Percentiles rank a stretch among this genome's conserved stretches.
phyloP scores from a whole-genome alignment of 2,797 vertebrate species.

The Galagoides demidoff region DNA sequence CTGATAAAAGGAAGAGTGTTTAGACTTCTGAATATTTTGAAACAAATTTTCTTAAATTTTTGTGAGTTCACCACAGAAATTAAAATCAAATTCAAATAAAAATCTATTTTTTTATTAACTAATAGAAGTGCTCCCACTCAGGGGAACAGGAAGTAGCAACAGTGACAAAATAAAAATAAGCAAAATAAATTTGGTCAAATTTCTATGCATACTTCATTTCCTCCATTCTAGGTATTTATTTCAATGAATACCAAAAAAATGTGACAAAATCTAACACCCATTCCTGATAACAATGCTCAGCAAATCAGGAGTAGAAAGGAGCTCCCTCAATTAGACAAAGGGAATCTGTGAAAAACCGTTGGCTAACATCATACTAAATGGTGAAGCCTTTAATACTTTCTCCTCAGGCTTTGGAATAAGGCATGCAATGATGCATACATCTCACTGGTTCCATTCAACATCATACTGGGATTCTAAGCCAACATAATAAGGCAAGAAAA shows the following conservation, averaged over 20 bases:
- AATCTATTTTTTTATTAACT: conserved; percentile 25
- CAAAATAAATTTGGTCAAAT: conserved; percentile 31
- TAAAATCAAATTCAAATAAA: conserved; percentile 36
- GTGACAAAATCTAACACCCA: conserved; percentile 34
- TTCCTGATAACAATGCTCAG: conserved; percentile 54
- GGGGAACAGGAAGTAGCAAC: not conserved
- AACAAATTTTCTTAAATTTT: conserved; percentile 41
- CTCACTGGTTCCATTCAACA: not conserved
- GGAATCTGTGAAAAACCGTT: not conserved
- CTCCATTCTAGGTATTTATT: conserved; percentile 41
- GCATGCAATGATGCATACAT: not conserved
- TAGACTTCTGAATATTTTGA: conserved; percentile 23
- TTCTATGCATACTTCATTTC: not conserved
- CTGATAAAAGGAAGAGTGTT: not conserved
- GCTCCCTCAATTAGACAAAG: conserved; percentile 5
- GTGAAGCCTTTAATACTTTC: conserved; percentile 36
- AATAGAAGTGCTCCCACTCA: not conserved
- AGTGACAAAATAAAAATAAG: conserved; percentile 58
- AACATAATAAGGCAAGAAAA: conserved; percentile 26
- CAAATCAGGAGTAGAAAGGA: conserved; percentile 33
- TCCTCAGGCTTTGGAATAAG: conserved; percentile 5
- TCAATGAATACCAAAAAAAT: not conserved
- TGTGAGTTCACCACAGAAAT: not conserved
- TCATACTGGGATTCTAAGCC: not conserved
- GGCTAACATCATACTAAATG: not conserved